These are phyloP conservation scores for Dromiciops gliroides DNA, from an alignment of 2,113 vertebrate genomes.

Conservation along the genomic window DNA sequence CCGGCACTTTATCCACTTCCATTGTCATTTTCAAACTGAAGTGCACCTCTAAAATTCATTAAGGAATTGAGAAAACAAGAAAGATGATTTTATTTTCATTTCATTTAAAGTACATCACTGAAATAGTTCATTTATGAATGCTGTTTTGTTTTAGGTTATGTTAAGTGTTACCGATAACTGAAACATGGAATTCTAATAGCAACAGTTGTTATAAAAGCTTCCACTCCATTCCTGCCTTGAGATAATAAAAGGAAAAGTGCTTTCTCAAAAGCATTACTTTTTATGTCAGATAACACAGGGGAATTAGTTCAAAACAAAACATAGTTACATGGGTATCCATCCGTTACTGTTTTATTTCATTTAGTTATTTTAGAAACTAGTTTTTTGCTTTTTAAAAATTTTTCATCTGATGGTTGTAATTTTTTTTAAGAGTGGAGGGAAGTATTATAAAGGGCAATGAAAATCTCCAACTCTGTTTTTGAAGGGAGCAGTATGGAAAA, in stretches of 20 bases:
- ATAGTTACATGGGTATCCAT: not conserved
- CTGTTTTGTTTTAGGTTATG: constrained; percentile 37
- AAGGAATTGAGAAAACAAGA: constrained; percentile 49
- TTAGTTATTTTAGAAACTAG: no score
- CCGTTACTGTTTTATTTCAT: not conserved
- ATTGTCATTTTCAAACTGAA: constrained; percentile 15
- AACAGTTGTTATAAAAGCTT: constrained; percentile 30
- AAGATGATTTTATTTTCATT: not conserved
- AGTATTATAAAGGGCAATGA: not conserved
- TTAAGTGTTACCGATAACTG: not conserved
- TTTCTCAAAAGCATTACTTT: not conserved
- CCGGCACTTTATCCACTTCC: no score
- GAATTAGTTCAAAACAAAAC: not conserved
- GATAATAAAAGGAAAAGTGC: not conserved
- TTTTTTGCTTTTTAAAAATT: no score
- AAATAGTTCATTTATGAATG: not conserved
- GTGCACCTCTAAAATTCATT: constrained; percentile 21
- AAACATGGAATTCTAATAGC: constrained; percentile 23
- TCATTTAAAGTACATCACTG: not conserved
- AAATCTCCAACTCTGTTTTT: not conserved
- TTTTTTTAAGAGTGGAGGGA: not conserved
- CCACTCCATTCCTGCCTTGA: not conserved
- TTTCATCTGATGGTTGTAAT: not conserved
- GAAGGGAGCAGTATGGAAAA: not conserved
- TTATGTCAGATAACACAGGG: not conserved